A percentile compares a stretch with the other conserved stretches of the same genome.
phyloP scores from a whole-genome alignment of 2,113 vertebrate genomes.

The Zosterops pallidus region DNA sequence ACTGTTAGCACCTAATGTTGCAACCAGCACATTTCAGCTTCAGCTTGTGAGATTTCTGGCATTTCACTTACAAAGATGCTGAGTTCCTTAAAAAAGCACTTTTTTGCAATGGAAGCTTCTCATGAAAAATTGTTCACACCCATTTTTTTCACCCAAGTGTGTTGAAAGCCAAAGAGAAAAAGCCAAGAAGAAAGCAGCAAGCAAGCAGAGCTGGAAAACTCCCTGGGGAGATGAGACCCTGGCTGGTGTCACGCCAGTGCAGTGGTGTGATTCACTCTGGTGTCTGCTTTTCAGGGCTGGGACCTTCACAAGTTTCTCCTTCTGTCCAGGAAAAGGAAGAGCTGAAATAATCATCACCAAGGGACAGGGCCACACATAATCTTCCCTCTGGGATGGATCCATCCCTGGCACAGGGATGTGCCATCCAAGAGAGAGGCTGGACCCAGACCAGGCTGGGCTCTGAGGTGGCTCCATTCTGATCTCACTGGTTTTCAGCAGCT shows the following conservation, averaged over 20 bases:
- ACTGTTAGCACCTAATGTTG: constrained; percentile 64
- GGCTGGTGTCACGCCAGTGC: not conserved
- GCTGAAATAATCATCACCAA: not conserved
- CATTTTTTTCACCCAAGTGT: constrained; percentile 32
- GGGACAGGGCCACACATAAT: not conserved
- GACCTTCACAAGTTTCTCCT: not conserved
- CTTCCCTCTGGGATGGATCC: not conserved
- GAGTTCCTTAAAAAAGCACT: constrained; percentile 36
- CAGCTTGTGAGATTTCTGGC: constrained; percentile 43
- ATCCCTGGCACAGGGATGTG: not conserved
- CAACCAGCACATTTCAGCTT: constrained; percentile 57
- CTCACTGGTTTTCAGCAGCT: not conserved
- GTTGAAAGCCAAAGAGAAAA: constrained; percentile 4
- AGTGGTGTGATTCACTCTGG: not conserved
- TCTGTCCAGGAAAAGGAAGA: not conserved
- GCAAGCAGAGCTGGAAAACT: not conserved
- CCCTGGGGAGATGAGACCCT: not conserved
- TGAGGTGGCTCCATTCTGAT: not conserved
- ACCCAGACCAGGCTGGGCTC: not conserved
- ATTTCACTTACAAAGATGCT: constrained; percentile 45
- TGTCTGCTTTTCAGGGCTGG: not conserved
- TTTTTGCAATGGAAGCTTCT: constrained; percentile 35
- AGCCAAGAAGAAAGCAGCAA: constrained; percentile 3
- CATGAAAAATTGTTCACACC: constrained; percentile 39
- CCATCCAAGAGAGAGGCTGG: not conserved